A percentile compares a stretch with the other conserved stretches of the same genome.
These are phyloP conservation scores for Osmoderma eremita DNA, from an alignment of 2,888 invertebrate genomes.

Conservation along the genomic window DNA sequence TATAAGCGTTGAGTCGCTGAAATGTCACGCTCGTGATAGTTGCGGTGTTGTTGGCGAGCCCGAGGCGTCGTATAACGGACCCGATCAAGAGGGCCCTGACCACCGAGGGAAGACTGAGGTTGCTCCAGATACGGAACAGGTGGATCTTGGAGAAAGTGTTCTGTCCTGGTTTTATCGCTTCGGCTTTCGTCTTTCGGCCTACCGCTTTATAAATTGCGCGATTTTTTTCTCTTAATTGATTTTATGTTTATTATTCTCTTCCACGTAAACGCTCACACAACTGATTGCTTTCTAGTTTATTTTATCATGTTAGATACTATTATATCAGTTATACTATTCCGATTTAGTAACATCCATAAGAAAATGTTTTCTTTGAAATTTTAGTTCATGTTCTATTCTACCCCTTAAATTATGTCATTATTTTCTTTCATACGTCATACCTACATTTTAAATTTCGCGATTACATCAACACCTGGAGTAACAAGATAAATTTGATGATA, in stretches of 20 bases:
- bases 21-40: conserved; percentile 53
- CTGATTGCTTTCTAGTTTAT: too few species aligned
- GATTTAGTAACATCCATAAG: too few species aligned
- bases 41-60: conserved; percentile 48
- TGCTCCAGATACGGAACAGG: conserved; percentile 58
- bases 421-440: too few species aligned
- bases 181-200: conserved; percentile 27
- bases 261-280: conserved; percentile 7
- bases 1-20: conserved; percentile 44
- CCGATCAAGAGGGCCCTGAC: conserved; percentile 49
- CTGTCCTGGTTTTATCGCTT: conserved; percentile 41
- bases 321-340: too few species aligned
- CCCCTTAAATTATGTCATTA: too few species aligned
- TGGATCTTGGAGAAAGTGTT: conserved; percentile 58
- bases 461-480: too few species aligned
- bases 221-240: conserved; percentile 27
- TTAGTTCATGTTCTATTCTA: too few species aligned
- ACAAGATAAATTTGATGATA: background rate
- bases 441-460: too few species aligned
- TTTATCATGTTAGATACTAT: too few species aligned
- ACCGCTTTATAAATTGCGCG: background rate
- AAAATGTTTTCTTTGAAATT: too few species aligned
- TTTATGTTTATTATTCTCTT: conserved; percentile 13
- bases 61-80: conserved; percentile 45
- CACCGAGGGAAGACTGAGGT: conserved; percentile 46